Evolutionary conservation across 1,140 invertebrate genomes (phyloP).

Genomic region (Rhagoletis zephyria): DNA sequence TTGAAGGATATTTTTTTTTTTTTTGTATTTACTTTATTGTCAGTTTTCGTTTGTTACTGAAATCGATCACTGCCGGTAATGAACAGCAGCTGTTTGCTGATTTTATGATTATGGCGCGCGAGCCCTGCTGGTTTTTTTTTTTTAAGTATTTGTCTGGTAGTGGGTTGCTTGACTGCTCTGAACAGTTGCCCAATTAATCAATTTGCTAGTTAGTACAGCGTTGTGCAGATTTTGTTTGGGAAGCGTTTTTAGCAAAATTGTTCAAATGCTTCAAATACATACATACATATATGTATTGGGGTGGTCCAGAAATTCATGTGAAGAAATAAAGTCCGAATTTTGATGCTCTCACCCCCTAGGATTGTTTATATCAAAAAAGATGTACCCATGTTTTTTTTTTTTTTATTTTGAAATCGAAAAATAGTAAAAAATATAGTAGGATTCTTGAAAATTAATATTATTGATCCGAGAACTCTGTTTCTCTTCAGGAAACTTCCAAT

Average conservation of each 20-base stretch:
- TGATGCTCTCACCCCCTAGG: too few species aligned
- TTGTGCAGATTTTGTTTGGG: background rate
- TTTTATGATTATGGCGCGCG: background rate
- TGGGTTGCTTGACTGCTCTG: background rate
- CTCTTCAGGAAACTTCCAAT: too few species aligned
- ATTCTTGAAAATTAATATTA: too few species aligned
- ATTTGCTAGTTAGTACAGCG: background rate
- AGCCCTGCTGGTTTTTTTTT: constrained; percentile 25
- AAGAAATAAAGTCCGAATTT: too few species aligned
- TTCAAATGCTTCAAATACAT: background rate
- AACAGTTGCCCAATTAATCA: constrained; percentile 28
- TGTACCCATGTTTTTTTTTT: too few species aligned
- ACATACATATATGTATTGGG: background rate
- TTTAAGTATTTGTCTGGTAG: background rate
- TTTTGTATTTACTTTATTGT: background rate
- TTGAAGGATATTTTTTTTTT: background rate
- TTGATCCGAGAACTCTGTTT: too few species aligned
- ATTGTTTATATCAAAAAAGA: too few species aligned
- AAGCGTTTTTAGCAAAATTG: background rate
- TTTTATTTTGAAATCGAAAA: too few species aligned
- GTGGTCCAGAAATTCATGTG: background rate
- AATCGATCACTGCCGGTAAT: constrained; percentile 24
- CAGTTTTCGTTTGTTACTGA: background rate
- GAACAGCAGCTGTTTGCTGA: background rate
- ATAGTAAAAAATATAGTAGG: too few species aligned